Conservation (phyloP, 2,113 vertebrate species). For the Zosterops pallidus region DNA sequence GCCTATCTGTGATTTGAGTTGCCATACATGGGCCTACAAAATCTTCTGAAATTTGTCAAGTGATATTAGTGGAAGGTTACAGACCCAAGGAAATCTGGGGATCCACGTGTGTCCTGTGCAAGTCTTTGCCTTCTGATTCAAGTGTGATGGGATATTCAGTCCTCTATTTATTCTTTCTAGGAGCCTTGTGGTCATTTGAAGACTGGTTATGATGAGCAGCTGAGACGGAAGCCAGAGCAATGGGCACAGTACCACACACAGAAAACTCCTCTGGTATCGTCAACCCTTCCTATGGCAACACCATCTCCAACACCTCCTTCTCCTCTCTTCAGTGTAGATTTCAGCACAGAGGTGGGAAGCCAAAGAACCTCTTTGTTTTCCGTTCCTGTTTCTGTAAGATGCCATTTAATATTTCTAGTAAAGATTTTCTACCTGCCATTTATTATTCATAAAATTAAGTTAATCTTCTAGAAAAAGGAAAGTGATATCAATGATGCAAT, state of each 20-base stretch:
- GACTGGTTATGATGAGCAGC: constrained; percentile 88
- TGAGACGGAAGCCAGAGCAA: constrained; percentile 90
- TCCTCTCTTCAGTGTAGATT: constrained; percentile 91
- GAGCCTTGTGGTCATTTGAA: constrained; percentile 87
- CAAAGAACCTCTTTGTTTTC: neutral
- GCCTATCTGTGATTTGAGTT: neutral
- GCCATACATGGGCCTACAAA: neutral
- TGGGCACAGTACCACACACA: constrained; percentile 87
- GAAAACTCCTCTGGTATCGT: constrained; percentile 77
- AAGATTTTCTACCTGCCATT: neutral
- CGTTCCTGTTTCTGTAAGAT: neutral
- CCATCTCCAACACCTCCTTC: constrained; percentile 87
- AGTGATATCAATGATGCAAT: neutral
- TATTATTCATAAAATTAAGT: neutral
- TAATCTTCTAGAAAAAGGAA: neutral
- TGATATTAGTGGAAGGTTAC: neutral
- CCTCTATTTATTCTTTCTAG: constrained; percentile 52
- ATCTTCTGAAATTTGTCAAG: neutral
- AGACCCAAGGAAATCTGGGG: neutral
- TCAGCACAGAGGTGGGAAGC: constrained; percentile 84
- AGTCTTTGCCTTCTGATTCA: neutral
- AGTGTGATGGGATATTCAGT: neutral
- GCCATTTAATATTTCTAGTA: neutral
- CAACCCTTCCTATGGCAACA: constrained; percentile 76
- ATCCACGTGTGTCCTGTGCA: neutral